These are phyloP conservation scores for Mus minutoides DNA, from an alignment of 2,797 vertebrate species.

Conservation along the genomic window DNA sequence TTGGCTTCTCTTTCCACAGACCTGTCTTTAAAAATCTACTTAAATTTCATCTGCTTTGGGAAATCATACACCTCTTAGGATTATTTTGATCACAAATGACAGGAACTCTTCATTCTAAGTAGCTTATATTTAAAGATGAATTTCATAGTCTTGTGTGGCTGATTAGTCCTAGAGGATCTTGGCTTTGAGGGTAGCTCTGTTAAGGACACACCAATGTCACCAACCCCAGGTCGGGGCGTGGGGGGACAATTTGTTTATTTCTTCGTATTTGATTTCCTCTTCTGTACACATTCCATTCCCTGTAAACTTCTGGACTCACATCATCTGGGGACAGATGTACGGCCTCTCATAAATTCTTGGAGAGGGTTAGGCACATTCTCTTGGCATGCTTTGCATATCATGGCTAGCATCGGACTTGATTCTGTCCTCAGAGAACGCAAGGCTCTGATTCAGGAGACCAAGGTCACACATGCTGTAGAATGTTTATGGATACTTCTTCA, in stretches of 20 bases:
- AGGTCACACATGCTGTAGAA: background rate
- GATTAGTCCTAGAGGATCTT: background rate
- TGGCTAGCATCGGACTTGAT: too few species aligned
- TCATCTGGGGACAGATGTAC: background rate
- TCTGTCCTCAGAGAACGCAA: background rate
- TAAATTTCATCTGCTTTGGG: background rate
- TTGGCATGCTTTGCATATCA: background rate
- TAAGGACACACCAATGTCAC: conserved; percentile 6
- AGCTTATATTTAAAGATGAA: conserved; percentile 16
- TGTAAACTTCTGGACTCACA: background rate
- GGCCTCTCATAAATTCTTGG: background rate
- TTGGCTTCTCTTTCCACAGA: background rate
- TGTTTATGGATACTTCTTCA: background rate
- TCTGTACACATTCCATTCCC: background rate
- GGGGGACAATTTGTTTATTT: background rate
- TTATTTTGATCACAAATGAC: conserved; percentile 50
- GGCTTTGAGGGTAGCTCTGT: background rate
- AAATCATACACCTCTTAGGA: background rate
- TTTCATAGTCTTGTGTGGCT: background rate
- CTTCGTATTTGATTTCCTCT: background rate
- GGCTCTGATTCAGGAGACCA: background rate
- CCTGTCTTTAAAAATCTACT: background rate
- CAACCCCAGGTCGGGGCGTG: background rate
- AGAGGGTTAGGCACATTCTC: background rate
- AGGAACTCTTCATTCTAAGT: conserved; percentile 35